These are phyloP conservation scores for Plebejus anna DNA, from an alignment of 2,888 invertebrate genomes.

Conservation along the genomic window DNA sequence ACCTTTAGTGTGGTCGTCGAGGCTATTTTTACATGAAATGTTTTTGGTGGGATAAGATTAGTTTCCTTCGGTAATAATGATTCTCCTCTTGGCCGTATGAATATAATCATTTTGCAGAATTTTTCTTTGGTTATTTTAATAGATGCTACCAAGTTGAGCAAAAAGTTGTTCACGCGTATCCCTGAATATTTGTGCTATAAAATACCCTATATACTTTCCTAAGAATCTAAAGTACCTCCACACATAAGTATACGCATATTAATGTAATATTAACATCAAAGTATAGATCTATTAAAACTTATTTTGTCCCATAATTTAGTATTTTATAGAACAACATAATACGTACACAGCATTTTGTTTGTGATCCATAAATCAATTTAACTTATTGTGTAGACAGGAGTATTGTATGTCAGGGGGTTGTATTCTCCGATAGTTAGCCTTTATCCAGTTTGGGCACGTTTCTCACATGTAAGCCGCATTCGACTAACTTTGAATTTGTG, in stretches of 20 bases:
- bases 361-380: neutral
- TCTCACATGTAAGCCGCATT: conserved; percentile 2
- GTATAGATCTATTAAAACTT: neutral
- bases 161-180: neutral
- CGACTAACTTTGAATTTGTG: conserved; percentile 20
- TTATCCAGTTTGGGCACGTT: neutral
- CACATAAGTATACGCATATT: too few species aligned
- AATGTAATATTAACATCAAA: too few species aligned
- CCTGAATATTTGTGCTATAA: neutral
- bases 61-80: conserved; percentile 54
- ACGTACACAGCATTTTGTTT: neutral
- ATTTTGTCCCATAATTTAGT: neutral
- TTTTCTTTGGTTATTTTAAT: neutral
- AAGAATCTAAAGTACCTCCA: neutral
- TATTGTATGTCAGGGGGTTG: neutral
- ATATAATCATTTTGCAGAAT: neutral
- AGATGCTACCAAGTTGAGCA: neutral
- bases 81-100: neutral
- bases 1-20: too few species aligned
- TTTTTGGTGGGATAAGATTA: conserved; percentile 51
- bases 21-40: too few species aligned
- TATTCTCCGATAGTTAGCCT: conserved; percentile 4
- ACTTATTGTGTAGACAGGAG: neutral
- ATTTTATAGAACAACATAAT: neutral
- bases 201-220: neutral